Evolutionary conservation across 2,888 invertebrate genomes (phyloP).

Genomic region (Campoplex nolae): DNA sequence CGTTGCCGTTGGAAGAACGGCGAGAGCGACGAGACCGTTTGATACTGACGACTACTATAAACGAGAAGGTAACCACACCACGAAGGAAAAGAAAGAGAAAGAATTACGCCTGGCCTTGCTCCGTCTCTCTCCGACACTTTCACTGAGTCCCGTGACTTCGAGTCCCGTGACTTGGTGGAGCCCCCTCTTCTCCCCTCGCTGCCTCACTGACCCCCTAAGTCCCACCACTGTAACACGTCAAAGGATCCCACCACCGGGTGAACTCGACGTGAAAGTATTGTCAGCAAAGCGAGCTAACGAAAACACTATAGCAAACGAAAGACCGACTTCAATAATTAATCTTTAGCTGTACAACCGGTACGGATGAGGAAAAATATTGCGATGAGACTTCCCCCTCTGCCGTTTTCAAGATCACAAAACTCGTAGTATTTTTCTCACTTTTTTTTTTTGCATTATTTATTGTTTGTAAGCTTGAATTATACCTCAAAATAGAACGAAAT

Average conservation of each 20-base stretch:
- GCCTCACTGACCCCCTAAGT: slow-evolving; percentile 61
- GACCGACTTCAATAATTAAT: slow-evolving; percentile 59
- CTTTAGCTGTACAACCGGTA: slow-evolving; percentile 41
- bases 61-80: slow-evolving; percentile 38
- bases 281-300: slow-evolving; percentile 29
- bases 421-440: neutral
- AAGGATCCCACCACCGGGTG: neutral
- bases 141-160: slow-evolving; percentile 79
- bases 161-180: slow-evolving; percentile 76
- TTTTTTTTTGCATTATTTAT: neutral
- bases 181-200: slow-evolving; percentile 63
- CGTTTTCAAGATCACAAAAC: slow-evolving; percentile 69
- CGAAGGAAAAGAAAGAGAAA: slow-evolving; percentile 70
- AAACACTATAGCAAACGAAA: slow-evolving; percentile 14
- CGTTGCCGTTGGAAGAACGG: slow-evolving; percentile 41
- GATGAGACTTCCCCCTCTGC: slow-evolving; percentile 48
- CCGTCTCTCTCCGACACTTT: slow-evolving; percentile 78
- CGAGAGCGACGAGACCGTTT: slow-evolving; percentile 42
- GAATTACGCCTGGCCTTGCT: slow-evolving; percentile 70
- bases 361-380: slow-evolving; percentile 73
- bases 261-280: slow-evolving; percentile 64
- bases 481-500: neutral
- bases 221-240: slow-evolving; percentile 58
- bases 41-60: slow-evolving; percentile 14
- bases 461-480: neutral